Percentiles rank a stretch among this genome's conserved stretches.
Conservation (phyloP, 2,888 invertebrate species). For the Diploptera punctata region DNA sequence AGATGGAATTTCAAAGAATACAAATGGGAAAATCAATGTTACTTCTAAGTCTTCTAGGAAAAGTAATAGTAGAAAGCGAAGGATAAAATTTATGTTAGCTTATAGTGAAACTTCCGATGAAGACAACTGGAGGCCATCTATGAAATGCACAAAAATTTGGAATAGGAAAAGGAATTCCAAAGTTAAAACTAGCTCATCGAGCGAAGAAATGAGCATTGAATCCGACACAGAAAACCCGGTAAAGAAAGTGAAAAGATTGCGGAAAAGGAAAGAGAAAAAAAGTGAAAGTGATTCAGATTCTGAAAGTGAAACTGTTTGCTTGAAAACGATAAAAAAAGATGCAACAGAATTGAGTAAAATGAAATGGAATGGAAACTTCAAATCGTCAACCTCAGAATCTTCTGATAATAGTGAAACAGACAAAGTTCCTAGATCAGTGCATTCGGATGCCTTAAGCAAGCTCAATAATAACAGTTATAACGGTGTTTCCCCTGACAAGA, state of each 20-base stretch:
- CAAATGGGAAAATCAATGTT: slow-evolving; percentile 4
- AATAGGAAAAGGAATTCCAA: too few species aligned
- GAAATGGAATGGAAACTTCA: neutral
- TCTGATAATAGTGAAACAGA: slow-evolving; percentile 7
- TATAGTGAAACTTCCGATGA: slow-evolving; percentile 37
- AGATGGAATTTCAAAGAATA: neutral
- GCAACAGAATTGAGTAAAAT: neutral
- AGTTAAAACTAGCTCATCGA: too few species aligned
- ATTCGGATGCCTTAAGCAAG: slow-evolving; percentile 17
- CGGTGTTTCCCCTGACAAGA: neutral
- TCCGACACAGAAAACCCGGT: too few species aligned
- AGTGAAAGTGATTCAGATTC: too few species aligned
- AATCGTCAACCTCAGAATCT: neutral
- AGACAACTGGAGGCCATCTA: neutral
- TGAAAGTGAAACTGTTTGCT: slow-evolving; percentile 10
- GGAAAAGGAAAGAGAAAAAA: neutral
- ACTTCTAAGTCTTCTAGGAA: slow-evolving; percentile 11
- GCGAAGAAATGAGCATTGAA: neutral
- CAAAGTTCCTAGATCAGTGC: slow-evolving; percentile 19
- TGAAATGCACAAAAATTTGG: neutral
- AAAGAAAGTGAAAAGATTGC: neutral
- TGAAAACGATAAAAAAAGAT: too few species aligned
- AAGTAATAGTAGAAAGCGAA: slow-evolving; percentile 6
- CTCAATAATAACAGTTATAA: neutral
- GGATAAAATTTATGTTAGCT: slow-evolving; percentile 27